Conservation (phyloP, 2,888 invertebrate species). For the Lycia hirtaria region DNA sequence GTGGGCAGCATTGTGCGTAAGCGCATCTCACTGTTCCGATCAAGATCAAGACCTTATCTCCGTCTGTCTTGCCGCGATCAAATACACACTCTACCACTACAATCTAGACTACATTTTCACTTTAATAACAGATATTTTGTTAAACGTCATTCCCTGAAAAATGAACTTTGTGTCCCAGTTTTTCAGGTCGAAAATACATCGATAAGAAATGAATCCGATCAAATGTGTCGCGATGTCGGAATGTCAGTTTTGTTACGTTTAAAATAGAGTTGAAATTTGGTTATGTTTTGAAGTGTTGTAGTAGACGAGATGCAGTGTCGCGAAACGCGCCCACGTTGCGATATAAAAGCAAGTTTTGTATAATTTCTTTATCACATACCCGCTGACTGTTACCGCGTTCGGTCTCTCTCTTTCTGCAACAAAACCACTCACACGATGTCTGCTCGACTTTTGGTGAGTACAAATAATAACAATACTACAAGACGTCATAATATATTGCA, state of each 20-base stretch:
- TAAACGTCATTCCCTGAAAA: constrained; percentile 29
- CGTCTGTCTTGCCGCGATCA: constrained; percentile 26
- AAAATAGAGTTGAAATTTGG: constrained; percentile 50
- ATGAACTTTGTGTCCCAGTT: constrained; percentile 44
- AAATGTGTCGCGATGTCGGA: constrained; percentile 32
- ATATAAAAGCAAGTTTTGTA: constrained; percentile 84
- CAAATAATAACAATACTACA: not conserved
- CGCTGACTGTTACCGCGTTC: constrained; percentile 67
- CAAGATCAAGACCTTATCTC: constrained; percentile 20
- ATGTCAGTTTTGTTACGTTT: constrained; percentile 45
- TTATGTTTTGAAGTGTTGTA: constrained; percentile 49
- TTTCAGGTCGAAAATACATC: constrained; percentile 52
- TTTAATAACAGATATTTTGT: constrained; percentile 50
- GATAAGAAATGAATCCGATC: constrained; percentile 35
- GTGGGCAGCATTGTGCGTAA: constrained; percentile 10
- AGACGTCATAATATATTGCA: not conserved
- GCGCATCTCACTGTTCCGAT: constrained; percentile 23
- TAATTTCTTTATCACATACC: constrained; percentile 82
- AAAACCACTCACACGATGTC: constrained; percentile 72
- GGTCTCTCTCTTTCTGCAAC: constrained; percentile 60
- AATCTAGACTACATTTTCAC: constrained; percentile 57
- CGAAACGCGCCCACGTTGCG: constrained; percentile 82
- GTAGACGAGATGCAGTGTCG: constrained; percentile 75
- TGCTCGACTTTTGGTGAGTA: constrained; percentile 82
- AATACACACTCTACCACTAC: constrained; percentile 52